Conservation (phyloP, 2,888 invertebrate genomes). For the Eupithecia vulgata region DNA sequence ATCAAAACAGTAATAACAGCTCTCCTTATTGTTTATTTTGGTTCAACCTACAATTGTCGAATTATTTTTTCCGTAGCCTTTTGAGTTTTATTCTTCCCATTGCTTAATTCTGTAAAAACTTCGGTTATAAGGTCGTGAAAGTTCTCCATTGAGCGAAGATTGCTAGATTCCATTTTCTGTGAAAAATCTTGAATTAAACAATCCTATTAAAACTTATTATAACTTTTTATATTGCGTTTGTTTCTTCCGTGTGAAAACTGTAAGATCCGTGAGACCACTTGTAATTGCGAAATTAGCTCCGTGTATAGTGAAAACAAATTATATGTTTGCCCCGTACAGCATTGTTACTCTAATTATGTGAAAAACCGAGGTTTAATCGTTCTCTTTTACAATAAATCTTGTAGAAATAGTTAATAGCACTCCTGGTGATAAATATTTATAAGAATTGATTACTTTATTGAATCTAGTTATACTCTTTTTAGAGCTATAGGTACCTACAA, state of each 20-base stretch:
- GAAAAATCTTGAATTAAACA: background rate
- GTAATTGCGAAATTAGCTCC: constrained; percentile 31
- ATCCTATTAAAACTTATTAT: background rate
- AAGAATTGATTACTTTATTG: background rate
- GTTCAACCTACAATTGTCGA: background rate
- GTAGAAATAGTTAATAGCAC: background rate
- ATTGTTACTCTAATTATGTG: constrained; percentile 31
- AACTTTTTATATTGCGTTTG: constrained; percentile 16
- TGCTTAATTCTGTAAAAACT: background rate
- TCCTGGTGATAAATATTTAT: background rate
- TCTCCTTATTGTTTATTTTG: background rate
- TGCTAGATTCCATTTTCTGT: background rate
- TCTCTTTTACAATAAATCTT: constrained; percentile 13
- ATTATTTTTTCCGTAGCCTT: background rate
- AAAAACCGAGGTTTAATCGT: constrained; percentile 22
- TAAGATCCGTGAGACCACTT: constrained; percentile 24
- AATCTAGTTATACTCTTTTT: background rate
- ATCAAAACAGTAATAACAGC: background rate
- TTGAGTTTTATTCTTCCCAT: background rate
- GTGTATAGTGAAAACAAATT: constrained; percentile 31
- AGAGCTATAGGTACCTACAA: no score
- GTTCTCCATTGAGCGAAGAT: background rate
- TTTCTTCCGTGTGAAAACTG: constrained; percentile 22
- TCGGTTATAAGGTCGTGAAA: background rate
- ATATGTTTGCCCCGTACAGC: constrained; percentile 18